These are phyloP conservation scores for Canis aureus DNA, from an alignment of 2,113 vertebrate genomes.

Conservation along the genomic window DNA sequence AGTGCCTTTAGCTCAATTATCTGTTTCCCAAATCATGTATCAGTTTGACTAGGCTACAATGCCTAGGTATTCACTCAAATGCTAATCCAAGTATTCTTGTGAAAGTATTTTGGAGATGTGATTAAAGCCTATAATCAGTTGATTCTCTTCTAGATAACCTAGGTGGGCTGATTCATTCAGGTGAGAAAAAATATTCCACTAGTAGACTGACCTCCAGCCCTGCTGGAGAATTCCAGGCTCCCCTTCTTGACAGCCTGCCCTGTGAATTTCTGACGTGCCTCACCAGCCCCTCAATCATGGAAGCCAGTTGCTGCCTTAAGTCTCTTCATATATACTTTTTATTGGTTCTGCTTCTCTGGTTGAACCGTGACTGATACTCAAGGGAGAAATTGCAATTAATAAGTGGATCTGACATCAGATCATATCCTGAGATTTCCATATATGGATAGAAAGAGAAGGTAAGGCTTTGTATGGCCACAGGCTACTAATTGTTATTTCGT, in stretches of 20 bases:
- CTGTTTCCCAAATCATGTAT: background rate
- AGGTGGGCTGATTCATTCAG: background rate
- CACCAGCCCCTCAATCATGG: rapidly evolving
- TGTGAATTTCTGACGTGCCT: background rate
- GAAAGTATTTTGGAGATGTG: background rate
- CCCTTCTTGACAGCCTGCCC: too few species aligned
- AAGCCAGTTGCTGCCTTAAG: background rate
- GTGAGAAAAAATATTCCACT: background rate
- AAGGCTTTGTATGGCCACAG: background rate
- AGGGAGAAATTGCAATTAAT: background rate
- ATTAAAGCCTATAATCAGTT: background rate
- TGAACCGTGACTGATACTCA: background rate
- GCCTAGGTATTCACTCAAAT: background rate
- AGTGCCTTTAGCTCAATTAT: background rate
- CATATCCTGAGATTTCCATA: background rate
- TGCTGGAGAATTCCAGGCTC: background rate
- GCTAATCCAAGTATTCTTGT: background rate
- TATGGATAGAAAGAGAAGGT: background rate
- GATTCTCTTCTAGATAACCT: background rate
- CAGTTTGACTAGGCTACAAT: background rate
- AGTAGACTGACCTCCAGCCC: background rate
- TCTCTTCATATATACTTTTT: background rate
- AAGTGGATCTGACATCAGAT: background rate
- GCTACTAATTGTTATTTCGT: background rate
- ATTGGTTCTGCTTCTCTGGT: background rate